Conservation (phyloP, 1,140 invertebrate genomes). For the Paralvinella palmiformis region DNA sequence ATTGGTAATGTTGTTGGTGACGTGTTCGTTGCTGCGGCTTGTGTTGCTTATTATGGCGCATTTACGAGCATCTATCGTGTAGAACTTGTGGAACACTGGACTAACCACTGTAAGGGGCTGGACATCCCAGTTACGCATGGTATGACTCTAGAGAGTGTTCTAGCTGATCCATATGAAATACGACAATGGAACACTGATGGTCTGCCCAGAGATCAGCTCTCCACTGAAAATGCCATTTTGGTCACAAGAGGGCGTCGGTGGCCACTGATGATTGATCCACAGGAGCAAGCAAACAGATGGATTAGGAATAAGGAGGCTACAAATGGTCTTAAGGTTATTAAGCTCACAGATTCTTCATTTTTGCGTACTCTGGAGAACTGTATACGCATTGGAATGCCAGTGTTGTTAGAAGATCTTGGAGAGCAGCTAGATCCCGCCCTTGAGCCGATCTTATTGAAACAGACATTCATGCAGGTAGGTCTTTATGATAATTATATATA, state of each 20-base stretch:
- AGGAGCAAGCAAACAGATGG: constrained; percentile 85
- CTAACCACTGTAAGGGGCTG: constrained; percentile 34
- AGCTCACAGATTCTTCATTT: constrained; percentile 61
- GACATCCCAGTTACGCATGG: constrained; percentile 47
- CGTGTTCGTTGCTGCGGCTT: constrained; percentile 51
- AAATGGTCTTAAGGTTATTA: constrained; percentile 69
- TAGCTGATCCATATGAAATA: constrained; percentile 78
- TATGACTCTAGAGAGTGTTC: constrained; percentile 63
- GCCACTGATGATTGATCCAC: constrained; percentile 85
- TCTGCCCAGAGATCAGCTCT: constrained; percentile 63
- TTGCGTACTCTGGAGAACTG: constrained; percentile 47
- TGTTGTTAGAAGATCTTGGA: constrained; percentile 48
- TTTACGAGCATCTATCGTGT: constrained; percentile 46
- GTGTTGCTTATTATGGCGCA: constrained; percentile 51
- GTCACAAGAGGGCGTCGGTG: constrained; percentile 72
- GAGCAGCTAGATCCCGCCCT: constrained; percentile 50
- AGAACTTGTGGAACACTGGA: constrained; percentile 36
- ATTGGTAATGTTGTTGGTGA: constrained; percentile 50
- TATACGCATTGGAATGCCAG: constrained; percentile 49
- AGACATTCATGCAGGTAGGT: constrained; percentile 43
- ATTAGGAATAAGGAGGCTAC: constrained; percentile 71
- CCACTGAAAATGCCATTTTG: constrained; percentile 80
- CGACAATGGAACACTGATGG: constrained; percentile 77
- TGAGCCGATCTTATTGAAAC: constrained; percentile 50
- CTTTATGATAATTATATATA: too few species aligned